Evolutionary conservation across 2,113 vertebrate species (phyloP).

Genomic region (Bubo bubo): DNA sequence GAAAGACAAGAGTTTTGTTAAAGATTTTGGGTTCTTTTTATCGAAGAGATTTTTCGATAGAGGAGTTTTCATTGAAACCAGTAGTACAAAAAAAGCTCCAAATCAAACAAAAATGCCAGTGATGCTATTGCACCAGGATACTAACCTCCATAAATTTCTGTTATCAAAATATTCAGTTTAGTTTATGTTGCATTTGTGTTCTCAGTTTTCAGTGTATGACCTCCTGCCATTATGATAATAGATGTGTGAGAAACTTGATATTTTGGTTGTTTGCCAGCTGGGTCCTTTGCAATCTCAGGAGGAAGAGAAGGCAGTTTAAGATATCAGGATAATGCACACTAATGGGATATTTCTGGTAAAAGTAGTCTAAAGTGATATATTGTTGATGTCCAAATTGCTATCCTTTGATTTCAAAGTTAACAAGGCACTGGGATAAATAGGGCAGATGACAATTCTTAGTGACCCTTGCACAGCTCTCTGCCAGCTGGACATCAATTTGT

Average conservation of each 20-base stretch:
- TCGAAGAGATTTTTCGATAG: not conserved
- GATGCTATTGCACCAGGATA: not conserved
- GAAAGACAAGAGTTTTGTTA: not conserved
- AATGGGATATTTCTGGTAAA: constrained; percentile 43
- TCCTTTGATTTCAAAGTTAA: constrained; percentile 14
- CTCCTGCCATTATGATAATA: constrained; percentile 12
- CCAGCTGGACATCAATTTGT: not conserved
- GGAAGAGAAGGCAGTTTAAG: not conserved
- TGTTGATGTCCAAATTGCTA: constrained; percentile 6
- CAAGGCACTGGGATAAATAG: not conserved
- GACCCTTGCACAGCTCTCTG: not conserved
- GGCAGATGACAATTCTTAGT: not conserved
- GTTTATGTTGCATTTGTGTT: not conserved
- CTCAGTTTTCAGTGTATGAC: constrained; percentile 31
- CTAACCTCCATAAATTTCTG: not conserved
- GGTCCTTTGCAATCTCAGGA: constrained; percentile 8
- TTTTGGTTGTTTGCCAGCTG: constrained; percentile 9
- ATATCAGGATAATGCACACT: constrained; percentile 49
- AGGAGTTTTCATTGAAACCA: not conserved
- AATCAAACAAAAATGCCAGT: not conserved
- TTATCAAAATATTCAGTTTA: not conserved
- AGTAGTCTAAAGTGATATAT: not conserved
- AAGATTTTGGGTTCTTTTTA: not conserved
- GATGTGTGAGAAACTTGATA: constrained; percentile 5
- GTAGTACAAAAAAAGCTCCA: not conserved